Evolutionary conservation across 2,797 vertebrate species (phyloP), one percentile per base, ranked within the genome.

Genomic region (Erethizon dorsatum): DNA sequence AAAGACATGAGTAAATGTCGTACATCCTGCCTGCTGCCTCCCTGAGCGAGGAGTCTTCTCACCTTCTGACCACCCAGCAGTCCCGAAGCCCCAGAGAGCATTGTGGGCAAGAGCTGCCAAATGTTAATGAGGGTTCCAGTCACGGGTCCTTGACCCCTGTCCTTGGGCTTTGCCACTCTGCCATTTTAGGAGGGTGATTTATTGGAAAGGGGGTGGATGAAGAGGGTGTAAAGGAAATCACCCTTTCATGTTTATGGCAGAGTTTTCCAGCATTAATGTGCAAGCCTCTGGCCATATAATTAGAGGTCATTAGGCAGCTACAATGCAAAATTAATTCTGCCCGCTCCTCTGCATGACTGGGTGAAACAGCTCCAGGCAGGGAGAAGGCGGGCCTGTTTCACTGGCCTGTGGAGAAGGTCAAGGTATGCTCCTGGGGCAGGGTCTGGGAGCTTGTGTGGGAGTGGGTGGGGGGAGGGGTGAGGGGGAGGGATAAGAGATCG

Each of bases 291-390:
- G 18, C 96, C 89, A 56, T 94, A 97, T 89, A 97, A 88, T 93
- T 98, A 97, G 95, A 97, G 97, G 94, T 96, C 45, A n/a, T 97
- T 98, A 90, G 0, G 88, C 88, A 95, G 93, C 97, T 75, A 88
- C 88, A 95, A 93, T 95, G 86, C 20, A 67, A 96, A 97, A 97
- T 93, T 85, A 50, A 79, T 97, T 97, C 96, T 67, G 24, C 59
- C 56, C 56, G 20, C 31, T 67, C 22, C 61, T 59, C 83, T 20
- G 17, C 0, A 0, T 15, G 88, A 75, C n/a, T 85, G 83, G 28
- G 88, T 0, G 37, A 85, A 91, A 97, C 61, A 63, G 94, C 91
- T 61, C 63, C 63, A 93, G 95, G 89, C 67, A 85, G 86, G 54
- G 78, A 61, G 77, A 77, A 75, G 71, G 59, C n/a, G 11, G 31